phyloP scores from a whole-genome alignment of 2,888 invertebrate genomes.

The Gerris lacustris region DNA sequence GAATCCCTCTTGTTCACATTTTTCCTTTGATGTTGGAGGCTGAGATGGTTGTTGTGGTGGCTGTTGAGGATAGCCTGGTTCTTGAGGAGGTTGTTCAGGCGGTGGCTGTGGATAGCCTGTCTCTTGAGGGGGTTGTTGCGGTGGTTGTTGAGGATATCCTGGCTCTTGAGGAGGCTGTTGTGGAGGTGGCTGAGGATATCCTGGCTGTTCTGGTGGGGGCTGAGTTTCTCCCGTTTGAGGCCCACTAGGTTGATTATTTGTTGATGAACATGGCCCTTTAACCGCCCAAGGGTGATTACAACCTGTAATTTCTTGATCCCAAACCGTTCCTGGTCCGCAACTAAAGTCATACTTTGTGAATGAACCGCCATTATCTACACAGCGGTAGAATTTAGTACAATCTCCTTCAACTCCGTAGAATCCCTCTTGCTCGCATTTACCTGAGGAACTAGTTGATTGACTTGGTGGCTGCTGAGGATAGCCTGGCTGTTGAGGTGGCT shows the following conservation, averaged over 20 bases:
- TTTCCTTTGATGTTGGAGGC: constrained; percentile 2
- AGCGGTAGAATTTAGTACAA: constrained; percentile 55
- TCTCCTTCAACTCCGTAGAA: constrained; percentile 48
- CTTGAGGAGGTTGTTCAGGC: constrained; percentile 18
- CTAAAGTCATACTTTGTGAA: constrained; percentile 46
- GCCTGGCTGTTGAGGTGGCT: constrained; percentile 15
- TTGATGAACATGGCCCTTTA: constrained; percentile 30
- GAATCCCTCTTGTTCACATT: constrained; percentile 48
- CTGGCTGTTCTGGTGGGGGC: constrained; percentile 26
- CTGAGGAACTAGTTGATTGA: constrained; percentile 6
- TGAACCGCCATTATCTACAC: constrained; percentile 42
- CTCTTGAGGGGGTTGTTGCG: constrained; percentile 23
- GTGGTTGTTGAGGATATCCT: constrained; percentile 24
- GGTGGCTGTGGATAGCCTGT: constrained; percentile 13
- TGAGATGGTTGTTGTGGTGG: constrained; percentile 9
- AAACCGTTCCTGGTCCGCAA: constrained; percentile 55
- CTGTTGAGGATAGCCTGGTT: constrained; percentile 2
- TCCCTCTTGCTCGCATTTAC: constrained; percentile 44
- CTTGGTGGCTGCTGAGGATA: constrained; percentile 7
- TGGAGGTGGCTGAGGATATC: constrained; percentile 25
- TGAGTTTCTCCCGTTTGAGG: constrained; percentile 20
- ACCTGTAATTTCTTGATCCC: constrained; percentile 51
- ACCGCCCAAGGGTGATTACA: constrained; percentile 50
- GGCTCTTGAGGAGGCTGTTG: constrained; percentile 21
- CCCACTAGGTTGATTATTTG: constrained; percentile 18